Base-by-base conservation (phyloP, 2,113 vertebrate genomes). In the Callipepla squamata region DNA sequence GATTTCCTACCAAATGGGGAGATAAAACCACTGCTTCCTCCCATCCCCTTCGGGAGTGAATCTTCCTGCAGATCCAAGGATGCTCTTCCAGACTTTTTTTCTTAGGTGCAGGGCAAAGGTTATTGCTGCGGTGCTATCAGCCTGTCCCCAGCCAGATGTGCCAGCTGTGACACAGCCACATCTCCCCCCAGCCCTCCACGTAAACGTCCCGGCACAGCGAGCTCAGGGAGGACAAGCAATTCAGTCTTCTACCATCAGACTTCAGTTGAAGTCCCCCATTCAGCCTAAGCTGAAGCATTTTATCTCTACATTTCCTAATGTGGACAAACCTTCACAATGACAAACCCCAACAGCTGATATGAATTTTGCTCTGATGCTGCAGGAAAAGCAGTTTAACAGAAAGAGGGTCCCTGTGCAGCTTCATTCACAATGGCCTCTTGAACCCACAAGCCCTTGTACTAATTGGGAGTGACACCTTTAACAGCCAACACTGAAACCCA, bases 381-480 rank as follows among this genome's bases (percentile, higher is more conserved):
- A 83, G 55, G 25, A 93, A 83, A 70, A 83, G 42, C 7, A 50
- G 28, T 51, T 95, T 86, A 61, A 68, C 65, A 55, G 79, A 74
- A 90, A 77, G 80, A 87, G 58, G 42, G 78, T 83, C 53, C 48
- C 44, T 45, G 13, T 72, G 53, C 65, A 77, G 44, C 40, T 61
- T 26, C 3, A 72, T 84, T 85, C 77, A 57, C 62, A 74, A 32
- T 20, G 59, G 72, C 65, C 77, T 68, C 55, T 85, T 2, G 0
- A 40, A 88, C 95, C 51, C 48, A 57, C 65, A 76, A 40, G 45
- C 72, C 77, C 45, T 83, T 38, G 26, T 61, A 79, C 23, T 92
- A 95, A 96, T 92, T 95, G 94, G 58, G 65, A 96, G n/a, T 88
- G 81, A 93, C 82, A 96, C 73, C 82, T 90, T 96, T 91, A 95